These are phyloP conservation scores for Apoda limacodes DNA, from an alignment of 2,888 invertebrate species.

Conservation along the genomic window DNA sequence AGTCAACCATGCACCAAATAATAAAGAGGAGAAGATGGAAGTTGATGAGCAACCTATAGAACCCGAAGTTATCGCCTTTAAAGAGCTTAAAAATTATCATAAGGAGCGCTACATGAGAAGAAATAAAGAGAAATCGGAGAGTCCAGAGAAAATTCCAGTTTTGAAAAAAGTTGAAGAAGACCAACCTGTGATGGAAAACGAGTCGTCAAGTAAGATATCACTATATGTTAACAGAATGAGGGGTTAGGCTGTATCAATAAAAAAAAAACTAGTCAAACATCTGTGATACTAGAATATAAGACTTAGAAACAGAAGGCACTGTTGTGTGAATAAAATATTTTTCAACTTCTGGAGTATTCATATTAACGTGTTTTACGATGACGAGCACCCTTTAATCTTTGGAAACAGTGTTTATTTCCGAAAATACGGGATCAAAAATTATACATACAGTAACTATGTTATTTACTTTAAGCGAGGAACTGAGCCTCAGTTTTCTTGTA, in stretches of 20 bases:
- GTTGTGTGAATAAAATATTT: conserved; percentile 61
- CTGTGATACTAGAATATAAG: conserved; percentile 53
- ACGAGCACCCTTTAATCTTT: conserved; percentile 42
- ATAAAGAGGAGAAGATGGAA: conserved; percentile 20
- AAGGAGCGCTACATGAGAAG: conserved; percentile 75
- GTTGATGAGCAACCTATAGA: conserved; percentile 23
- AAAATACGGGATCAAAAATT: conserved; percentile 1
- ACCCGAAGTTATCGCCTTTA: conserved; percentile 52
- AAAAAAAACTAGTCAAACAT: conserved; percentile 13
- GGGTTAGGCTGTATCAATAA: conserved; percentile 24
- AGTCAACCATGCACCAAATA: too few species aligned
- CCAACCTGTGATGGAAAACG: conserved; percentile 24
- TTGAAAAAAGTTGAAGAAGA: conserved; percentile 15
- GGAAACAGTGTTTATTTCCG: too few species aligned
- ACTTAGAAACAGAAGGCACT: conserved; percentile 25
- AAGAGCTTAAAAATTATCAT: conserved; percentile 67
- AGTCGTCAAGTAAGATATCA: conserved; percentile 63
- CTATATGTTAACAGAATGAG: conserved; percentile 33
- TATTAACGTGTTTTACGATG: conserved; percentile 44
- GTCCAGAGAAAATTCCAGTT: conserved; percentile 49
- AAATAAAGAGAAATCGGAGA: conserved; percentile 71
- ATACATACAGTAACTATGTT: too few species aligned
- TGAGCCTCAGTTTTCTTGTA: too few species aligned
- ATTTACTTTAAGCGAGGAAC: too few species aligned
- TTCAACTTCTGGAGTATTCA: conserved; percentile 57